These are phyloP conservation scores for Dysidea cf. avara DNA, from an alignment of 37 sponge, comb jelly and placozoan species.

Conservation along the genomic window DNA sequence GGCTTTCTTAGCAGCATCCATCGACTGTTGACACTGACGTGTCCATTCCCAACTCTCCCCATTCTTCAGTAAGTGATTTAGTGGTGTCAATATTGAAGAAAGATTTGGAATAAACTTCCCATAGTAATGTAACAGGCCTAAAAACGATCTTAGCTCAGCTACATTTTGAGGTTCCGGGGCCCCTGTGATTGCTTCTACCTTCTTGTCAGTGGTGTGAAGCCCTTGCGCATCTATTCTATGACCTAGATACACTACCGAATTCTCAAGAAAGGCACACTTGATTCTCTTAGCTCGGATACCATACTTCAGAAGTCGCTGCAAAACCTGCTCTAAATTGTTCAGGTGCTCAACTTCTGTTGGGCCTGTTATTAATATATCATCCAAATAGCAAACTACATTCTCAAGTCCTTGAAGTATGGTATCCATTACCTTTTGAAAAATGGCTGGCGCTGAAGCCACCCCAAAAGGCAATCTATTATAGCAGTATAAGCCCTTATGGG, in stretches of 20 bases:
- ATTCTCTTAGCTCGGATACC: conserved; percentile 1
- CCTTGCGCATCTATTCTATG: conserved; percentile 32
- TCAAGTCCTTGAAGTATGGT: conserved; percentile 23
- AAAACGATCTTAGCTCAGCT: too few relatives aligned
- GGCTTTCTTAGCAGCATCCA: conserved; percentile 1
- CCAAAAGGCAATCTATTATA: too few relatives aligned
- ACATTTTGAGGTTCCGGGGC: too few relatives aligned
- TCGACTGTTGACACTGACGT: background rate
- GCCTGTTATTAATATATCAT: conserved; percentile 33
- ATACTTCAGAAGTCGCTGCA: background rate
- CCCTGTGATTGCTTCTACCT: conserved; percentile 29
- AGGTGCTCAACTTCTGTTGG: conserved; percentile 18
- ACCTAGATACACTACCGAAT: conserved; percentile 28
- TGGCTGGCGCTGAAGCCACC: too few relatives aligned
- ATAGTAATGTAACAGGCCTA: too few relatives aligned
- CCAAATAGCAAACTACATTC: conserved; percentile 22
- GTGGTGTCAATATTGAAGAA: conserved; percentile 15
- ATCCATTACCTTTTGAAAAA: too few relatives aligned
- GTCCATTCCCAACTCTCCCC: conserved; percentile 33
- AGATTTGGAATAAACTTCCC: conserved; percentile 43
- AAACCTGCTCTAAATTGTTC: conserved; percentile 16
- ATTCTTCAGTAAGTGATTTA: conserved; percentile 30
- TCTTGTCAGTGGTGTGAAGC: conserved; percentile 3
- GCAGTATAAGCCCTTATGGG: too few relatives aligned
- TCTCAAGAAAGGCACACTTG: conserved; percentile 22